Percentiles rank a stretch among this genome's conserved stretches.
phyloP scores from a whole-genome alignment of 1,140 invertebrate species.

The Globodera ellingtonae region DNA sequence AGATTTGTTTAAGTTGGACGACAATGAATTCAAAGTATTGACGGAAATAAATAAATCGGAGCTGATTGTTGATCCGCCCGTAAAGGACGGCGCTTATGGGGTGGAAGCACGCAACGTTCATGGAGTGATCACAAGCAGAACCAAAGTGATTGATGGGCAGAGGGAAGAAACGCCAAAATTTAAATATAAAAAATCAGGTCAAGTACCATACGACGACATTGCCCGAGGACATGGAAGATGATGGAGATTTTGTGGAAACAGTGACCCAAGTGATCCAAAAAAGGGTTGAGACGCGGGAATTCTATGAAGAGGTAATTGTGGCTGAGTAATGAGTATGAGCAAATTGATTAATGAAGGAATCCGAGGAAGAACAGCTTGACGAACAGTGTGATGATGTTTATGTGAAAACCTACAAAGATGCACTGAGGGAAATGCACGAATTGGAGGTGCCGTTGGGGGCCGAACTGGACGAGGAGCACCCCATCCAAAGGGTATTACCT shows the following conservation, averaged over 20 bases:
- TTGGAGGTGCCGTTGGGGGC: neutral
- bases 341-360: constrained; percentile 8
- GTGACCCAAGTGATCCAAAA: constrained; percentile 18
- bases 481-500: constrained; percentile 12
- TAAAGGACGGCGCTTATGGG: constrained; percentile 49
- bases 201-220: neutral
- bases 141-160: neutral
- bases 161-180: constrained; percentile 2
- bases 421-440: constrained; percentile 1
- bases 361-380: constrained; percentile 32
- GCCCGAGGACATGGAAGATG: neutral
- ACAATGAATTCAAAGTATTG: constrained; percentile 48
- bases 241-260: neutral
- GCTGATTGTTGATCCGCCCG: constrained; percentile 51
- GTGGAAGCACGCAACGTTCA: constrained; percentile 25
- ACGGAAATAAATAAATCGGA: constrained; percentile 48
- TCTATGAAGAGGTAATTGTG: constrained; percentile 14
- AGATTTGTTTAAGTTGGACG: neutral
- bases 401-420: neutral
- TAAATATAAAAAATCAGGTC: neutral
- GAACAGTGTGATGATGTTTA: constrained; percentile 23
- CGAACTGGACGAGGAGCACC: constrained; percentile 1
- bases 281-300: constrained; percentile 6
- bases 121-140: constrained; percentile 8
- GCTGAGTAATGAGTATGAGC: neutral